Evolutionary conservation across 2,888 invertebrate species (phyloP), one percentile per base, ranked within the genome.

Genomic region (Calameuta pallipes): DNA sequence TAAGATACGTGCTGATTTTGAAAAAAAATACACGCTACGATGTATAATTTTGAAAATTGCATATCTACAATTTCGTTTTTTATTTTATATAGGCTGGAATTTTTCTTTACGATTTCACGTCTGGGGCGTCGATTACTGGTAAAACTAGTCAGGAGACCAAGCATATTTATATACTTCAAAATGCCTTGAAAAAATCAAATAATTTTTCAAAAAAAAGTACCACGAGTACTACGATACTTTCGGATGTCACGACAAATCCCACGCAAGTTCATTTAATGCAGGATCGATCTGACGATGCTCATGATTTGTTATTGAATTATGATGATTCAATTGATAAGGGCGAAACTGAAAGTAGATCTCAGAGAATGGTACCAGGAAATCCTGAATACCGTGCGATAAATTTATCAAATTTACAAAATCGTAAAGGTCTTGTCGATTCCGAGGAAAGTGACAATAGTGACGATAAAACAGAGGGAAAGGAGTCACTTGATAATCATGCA

Each of bases 41-140:
- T 41, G 1, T 4, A 37, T 15, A 6, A 41, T 41, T 4, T 41
- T 15, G 6, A 41, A 15, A 4, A 41, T 15, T 41, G 15, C 41
- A 41, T 15, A 1, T 41, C 41, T 41, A 41, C 15, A 41, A 41
- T 15, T 15, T 41, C 15, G 11, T 35, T 74, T 74, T 35, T 3
- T 35, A 33, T 74, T 35, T 74, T 9, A 35, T 78, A 2, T 80
- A 91, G 91, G 86, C 90, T 33, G 90, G 86, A 11, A 89, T 91
- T 83, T 91, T 91, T 75, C 81, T 90, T 33, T 91, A 91, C 84
- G 91, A 91, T 78, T 91, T 91, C 76, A 87, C 91, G 35, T 90
- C 90, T 68, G 89, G 88, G 12, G 88, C 90, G 3, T 87, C 90
- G 34, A 82, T 86, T 11, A 86, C 84, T 74, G 89, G 87, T 74